Evolutionary conservation across 2,888 invertebrate species (phyloP).

Genomic region (Hyalella azteca): DNA sequence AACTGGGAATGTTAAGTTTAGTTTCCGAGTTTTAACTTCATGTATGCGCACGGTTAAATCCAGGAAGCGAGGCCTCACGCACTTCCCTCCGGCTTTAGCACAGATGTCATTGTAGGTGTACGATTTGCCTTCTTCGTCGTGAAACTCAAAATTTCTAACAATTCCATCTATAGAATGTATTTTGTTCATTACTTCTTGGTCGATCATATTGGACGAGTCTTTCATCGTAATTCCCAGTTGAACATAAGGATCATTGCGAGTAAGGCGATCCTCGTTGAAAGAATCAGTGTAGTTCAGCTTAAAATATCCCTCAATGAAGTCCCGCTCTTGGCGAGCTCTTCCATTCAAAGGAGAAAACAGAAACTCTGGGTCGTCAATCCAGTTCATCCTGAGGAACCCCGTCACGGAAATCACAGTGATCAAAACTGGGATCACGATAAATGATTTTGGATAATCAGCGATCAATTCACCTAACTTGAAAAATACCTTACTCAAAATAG

Average conservation of each 20-base stretch:
- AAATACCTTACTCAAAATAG: conserved; percentile 66
- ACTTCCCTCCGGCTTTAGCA: conserved; percentile 72
- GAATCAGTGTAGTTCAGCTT: conserved; percentile 84
- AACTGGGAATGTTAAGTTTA: background rate
- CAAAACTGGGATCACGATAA: conserved; percentile 83
- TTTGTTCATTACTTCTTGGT: conserved; percentile 79
- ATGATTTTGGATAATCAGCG: conserved; percentile 83
- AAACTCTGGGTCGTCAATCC: conserved; percentile 91
- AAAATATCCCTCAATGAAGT: conserved; percentile 80
- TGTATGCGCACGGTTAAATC: background rate
- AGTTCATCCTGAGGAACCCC: conserved; percentile 82
- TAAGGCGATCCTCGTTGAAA: conserved; percentile 85
- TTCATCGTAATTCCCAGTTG: conserved; percentile 81
- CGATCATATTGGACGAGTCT: conserved; percentile 77
- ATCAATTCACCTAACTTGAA: conserved; percentile 80
- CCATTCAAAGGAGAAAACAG: conserved; percentile 87
- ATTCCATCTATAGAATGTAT: conserved; percentile 75
- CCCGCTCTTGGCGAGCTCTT: conserved; percentile 73
- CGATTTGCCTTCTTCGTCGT: conserved; percentile 65
- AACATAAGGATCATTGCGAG: conserved; percentile 81
- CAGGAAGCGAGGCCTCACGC: background rate
- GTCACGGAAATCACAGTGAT: conserved; percentile 81
- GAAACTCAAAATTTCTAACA: conserved; percentile 78
- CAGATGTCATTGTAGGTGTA: conserved; percentile 63
- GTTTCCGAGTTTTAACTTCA: background rate